Evolutionary conservation across 1,140 invertebrate genomes (phyloP), one percentile per base, ranked within the genome.

Genomic region (Xylocopa sonorina): DNA sequence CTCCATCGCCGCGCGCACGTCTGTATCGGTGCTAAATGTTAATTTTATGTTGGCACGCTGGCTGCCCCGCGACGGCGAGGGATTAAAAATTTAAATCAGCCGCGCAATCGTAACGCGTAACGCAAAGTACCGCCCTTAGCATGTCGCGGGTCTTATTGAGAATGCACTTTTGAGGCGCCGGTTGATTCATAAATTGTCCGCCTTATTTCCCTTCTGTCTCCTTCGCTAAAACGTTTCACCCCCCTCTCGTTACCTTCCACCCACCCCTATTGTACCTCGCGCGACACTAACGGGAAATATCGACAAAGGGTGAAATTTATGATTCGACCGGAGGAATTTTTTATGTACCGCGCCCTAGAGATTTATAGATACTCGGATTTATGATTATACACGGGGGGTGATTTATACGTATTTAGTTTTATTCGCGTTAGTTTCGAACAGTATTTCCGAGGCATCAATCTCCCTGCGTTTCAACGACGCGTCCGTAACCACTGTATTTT

Each of bases 61-160:
- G 24, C 10, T 6, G 50, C 73, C 46, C 55, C 53, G 66, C 16
- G n/a, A 24, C 57, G 66, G n/a, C 69, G 69, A 38, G 10, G 57
- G 46, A 85, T 85, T 78, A 85, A 53, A 80, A 85, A 82, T 85
- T 85, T 78, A 85, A 85, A 85, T 85, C 34, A 38, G 21, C 7
- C 78, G 57, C 48, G 79, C 68, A 38, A 48, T 67, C 53, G 78
- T 51, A 76, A 57, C 72, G 57, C 74, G 64, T 68, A 80, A 79
- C 77, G 58, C 79, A 32, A 24, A n/a, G 83, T 58, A 79, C 58
- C 84, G 83, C 84, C 84, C 68, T 62, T 82, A 85, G 60, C 75
- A 66, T 85, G 84, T 85, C 41, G n/a, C 27, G 29, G 46, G 60
- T 21, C 63, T 64, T 73, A 80, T 84, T 81, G 60, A 84, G 76